Base-by-base conservation (phyloP, 1,140 invertebrate species). In the Brachionus asplanchnoidis region DNA sequence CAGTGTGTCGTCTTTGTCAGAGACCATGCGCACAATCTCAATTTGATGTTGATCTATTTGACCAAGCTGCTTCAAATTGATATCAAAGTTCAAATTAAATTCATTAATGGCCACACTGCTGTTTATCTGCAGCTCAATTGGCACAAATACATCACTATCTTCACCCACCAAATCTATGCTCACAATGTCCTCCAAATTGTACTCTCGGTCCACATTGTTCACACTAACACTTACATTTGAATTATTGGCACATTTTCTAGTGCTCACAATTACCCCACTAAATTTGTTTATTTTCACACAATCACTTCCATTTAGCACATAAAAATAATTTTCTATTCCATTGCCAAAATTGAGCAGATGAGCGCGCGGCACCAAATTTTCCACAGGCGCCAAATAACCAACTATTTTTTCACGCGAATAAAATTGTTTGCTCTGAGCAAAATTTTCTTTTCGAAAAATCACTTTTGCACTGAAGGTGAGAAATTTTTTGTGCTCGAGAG, bases 291-390 rank as follows among this genome's bases (percentile, higher is more conserved):
- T 12, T 26, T 77, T 28, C 11, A 77, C 17, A 77, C 73, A 77
- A 46, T 14, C 11, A n/a, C 17, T 17, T 5, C 3, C 1, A 26
- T 46, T 77, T 53, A n/a, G 11, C 23, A 50, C 26, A 28, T 77
- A 77, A 28, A 26, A 77, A 77, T 77, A 77, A 50, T 77, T 77
- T 23, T 77, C 73, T 11, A 77, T 77, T 11, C 44, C 3, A 26
- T 50, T 77, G 20, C 46, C 73, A 46, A 36, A 77, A 36, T 77
- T 77, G n/a, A 73, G 20, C 1, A 73, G 17, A 73, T 42, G 7
- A 5, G n/a, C 32, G 4, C 4, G 9, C 7, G 68, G 68, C 9
- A 73, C n/a, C 9, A 73, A 6, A 32, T 40, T 42, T 42, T 20
- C 17, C 6, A 73, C 17, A 20, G 68, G 8, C 5, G 68, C n/a